Base-by-base conservation (phyloP, 2,113 vertebrate species). In the Pterocles orientalis region DNA sequence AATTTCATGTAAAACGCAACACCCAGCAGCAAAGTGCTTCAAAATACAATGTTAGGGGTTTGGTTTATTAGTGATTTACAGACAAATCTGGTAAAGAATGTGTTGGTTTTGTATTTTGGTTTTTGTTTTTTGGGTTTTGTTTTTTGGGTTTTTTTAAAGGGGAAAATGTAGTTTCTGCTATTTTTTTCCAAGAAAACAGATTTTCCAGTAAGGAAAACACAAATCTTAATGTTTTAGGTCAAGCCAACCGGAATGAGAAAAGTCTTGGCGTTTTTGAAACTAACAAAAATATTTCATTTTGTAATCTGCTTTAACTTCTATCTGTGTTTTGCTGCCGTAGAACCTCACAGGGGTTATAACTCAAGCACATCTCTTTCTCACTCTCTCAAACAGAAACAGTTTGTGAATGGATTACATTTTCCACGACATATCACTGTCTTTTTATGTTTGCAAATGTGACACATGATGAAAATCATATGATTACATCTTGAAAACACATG, bases 371-470 rank as follows among this genome's bases (percentile, higher is more conserved):
- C 47, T 18, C 19, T 39, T 86, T 62, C 11, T 75, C n/a, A 15
- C 5, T 64, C 25, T 64, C 41, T 61, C 50, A 84, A 33, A 78
- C 13, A 78, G 43, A 64, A 92, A 51, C 14, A 88, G 4, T 8
- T 68, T 79, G 24, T 72, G 43, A 86, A 60, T 31, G 7, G 36
- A 66, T 66, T 78, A 21, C 6, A 31, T 57, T 36, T 78, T 9
- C 41, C 20, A 31, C 13, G 17, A 53, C 5, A 25, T 39, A 65
- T 48, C 29, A 73, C 8, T 0, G 0, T 2, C 17, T 33, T 78
- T 86, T 66, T 20, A 4, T 41, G 18, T 77, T 51, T 64, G 17
- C 51, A 86, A 56, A 68, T 72, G 10, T 54, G 86, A 24, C 12
- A 33, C 10, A 18, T 47, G 10, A 58, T 77, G 57, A 86, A 86